Evolutionary conservation across 2,113 vertebrate genomes (phyloP).

Genomic region (Propithecus coquereli): DNA sequence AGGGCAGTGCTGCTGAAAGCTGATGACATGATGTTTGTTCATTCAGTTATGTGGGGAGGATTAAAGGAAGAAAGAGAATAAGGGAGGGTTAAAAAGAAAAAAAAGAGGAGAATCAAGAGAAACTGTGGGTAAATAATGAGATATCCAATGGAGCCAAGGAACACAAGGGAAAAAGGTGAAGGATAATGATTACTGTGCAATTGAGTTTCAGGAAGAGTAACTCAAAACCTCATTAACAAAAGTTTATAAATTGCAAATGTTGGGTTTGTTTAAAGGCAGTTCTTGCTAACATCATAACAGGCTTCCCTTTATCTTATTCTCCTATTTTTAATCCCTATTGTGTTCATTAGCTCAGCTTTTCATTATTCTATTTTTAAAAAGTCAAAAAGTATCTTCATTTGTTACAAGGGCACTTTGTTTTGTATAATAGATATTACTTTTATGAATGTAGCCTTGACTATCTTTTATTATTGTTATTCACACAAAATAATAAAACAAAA

Average conservation of each 20-base stretch:
- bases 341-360: constrained; percentile 21
- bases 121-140: background rate
- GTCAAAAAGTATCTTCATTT: constrained; percentile 19
- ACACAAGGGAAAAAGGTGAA: background rate
- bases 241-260: background rate
- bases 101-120: background rate
- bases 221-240: background rate
- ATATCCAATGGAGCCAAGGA: background rate
- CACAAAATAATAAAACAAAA: constrained; percentile 8
- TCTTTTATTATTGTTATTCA: background rate
- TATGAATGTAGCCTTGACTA: constrained; percentile 7
- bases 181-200: background rate
- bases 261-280: background rate
- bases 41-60: background rate
- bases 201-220: background rate
- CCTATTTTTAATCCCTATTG: background rate
- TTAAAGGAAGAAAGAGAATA: background rate
- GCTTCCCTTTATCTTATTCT: constrained; percentile 4
- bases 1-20: background rate
- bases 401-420: constrained; percentile 40
- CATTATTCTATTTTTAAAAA: constrained; percentile 6
- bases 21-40: background rate
- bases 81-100: background rate
- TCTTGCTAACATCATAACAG: background rate
- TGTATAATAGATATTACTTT: background rate